Conservation (phyloP, 2,113 vertebrate species). For the Calyptommatus sinebrachiatus region DNA sequence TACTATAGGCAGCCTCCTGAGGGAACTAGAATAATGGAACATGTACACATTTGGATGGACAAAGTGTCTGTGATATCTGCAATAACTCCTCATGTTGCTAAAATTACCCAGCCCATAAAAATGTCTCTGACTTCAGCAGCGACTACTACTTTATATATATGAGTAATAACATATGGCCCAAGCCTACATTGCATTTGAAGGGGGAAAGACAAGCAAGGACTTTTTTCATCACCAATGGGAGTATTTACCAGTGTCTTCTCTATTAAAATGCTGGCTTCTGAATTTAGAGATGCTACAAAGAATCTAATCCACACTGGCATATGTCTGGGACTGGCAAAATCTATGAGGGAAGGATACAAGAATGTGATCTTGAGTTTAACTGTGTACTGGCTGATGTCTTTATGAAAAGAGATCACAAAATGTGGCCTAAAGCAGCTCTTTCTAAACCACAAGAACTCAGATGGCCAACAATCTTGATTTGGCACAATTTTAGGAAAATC, state of each 20-base stretch:
- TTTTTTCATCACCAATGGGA: background rate
- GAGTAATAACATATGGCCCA: constrained; percentile 17
- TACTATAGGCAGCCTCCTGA: constrained; percentile 4
- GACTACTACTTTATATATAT: constrained; percentile 24
- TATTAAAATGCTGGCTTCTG: constrained; percentile 9
- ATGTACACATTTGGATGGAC: constrained; percentile 3
- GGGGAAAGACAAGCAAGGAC: background rate
- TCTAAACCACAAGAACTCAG: too few species aligned
- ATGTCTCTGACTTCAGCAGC: constrained; percentile 15
- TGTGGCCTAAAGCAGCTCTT: background rate
- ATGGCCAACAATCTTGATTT: background rate
- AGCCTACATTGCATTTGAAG: background rate
- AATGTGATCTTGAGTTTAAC: too few species aligned
- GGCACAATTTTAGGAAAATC: background rate
- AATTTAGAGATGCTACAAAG: background rate
- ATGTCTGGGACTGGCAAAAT: background rate
- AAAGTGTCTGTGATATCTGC: constrained; percentile 23
- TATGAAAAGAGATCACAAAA: background rate
- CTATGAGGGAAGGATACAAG: background rate
- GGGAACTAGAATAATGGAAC: constrained; percentile 14
- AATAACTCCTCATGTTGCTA: constrained; percentile 12
- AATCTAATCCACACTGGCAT: background rate
- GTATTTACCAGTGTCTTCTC: constrained; percentile 1
- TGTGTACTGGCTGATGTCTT: background rate
- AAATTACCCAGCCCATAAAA: constrained; percentile 38